Base-by-base conservation (phyloP, 2,797 vertebrate genomes). In the Coluber constrictor region DNA sequence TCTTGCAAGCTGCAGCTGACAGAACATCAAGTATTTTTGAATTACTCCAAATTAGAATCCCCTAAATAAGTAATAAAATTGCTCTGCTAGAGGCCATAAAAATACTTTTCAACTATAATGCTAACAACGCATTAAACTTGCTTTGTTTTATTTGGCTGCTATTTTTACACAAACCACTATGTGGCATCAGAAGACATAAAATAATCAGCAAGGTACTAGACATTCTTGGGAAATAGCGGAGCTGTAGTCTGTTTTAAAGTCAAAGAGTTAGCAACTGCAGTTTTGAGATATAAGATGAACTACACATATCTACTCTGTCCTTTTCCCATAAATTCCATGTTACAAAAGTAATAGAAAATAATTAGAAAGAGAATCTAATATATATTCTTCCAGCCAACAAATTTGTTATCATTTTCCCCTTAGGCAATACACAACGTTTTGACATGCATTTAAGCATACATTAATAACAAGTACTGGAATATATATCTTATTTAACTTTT, bases 131-230 rank as follows among this genome's bases (percentile, higher is more conserved):
- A 90, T 59, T 7, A 20, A 13, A 0, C 0, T 0, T 11, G 5
- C n/a, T 51, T 1, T 2, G 4, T 60, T 90, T 9, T 4, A n/a
- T 87, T 79, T 32, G 43, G 51, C 47, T 88, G 61, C 23, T 93
- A 92, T 94, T 93, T 57, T 51, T 86, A 51, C 86, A 63, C 57
- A 47, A 86, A 91, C 94, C 97, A 97, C 95, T 93, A 2, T 93
- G 95, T 96, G 96, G 96, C 93, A 94, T 93, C 96, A 94, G 86
- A 94, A 93, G 29, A 15, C 79, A 95, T 70, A 91, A 95, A 37
- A 94, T 91, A 0, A 59, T 90, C 87, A 87, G 4, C 91, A 10
- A 94, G 0, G 1, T 54, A 15, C 70, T 93, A 60, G 1, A 90
- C 93, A 5, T 93, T 92, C 90, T 91, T 90, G 94, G 37, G 47